These are phyloP conservation scores for Lepidurus couesii DNA, from an alignment of 1,140 invertebrate genomes.

Conservation along the genomic window DNA sequence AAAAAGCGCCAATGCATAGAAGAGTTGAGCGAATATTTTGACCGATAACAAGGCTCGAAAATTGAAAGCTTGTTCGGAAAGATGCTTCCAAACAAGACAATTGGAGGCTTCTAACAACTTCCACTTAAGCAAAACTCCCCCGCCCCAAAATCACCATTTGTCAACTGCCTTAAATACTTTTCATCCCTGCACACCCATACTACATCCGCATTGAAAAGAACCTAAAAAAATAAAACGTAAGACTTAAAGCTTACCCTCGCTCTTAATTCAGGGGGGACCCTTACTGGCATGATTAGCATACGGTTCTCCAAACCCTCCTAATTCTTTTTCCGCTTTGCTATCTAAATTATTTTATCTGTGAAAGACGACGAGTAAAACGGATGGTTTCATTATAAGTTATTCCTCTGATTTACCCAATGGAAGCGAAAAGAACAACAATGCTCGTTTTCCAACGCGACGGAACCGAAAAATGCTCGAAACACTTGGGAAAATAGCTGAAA, in stretches of 20 bases:
- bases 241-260: not conserved
- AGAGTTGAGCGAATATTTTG: too few species aligned
- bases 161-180: not conserved
- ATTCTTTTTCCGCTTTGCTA: not conserved
- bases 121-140: not conserved
- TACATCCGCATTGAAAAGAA: conserved; percentile 6
- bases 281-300: conserved; percentile 11
- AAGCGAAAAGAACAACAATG: not conserved
- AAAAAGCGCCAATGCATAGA: too few species aligned
- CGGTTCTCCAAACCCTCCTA: not conserved
- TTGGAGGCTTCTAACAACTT: conserved; percentile 7
- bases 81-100: not conserved
- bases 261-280: not conserved
- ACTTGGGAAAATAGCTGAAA: not conserved
- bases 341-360: too few species aligned
- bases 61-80: not conserved
- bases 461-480: not conserved
- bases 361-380: too few species aligned
- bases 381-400: too few species aligned
- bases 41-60: not conserved
- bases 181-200: not conserved
- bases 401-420: too few species aligned
- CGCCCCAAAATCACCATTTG: not conserved
- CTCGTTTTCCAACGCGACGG: not conserved
- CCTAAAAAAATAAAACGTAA: not conserved